Evolutionary conservation across 2,113 vertebrate genomes (phyloP).

Genomic region (Deroptyus accipitrinus): DNA sequence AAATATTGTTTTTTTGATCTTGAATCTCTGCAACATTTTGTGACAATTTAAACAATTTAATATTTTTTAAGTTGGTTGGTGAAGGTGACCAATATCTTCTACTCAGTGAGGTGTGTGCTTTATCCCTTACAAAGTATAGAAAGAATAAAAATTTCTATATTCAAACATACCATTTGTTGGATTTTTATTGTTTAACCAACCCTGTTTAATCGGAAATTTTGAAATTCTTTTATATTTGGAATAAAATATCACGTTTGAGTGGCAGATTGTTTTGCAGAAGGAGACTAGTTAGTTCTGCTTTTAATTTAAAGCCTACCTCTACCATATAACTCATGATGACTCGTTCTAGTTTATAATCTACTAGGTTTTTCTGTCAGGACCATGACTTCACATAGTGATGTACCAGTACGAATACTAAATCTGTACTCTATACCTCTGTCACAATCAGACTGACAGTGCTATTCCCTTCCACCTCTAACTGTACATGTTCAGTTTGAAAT

Average conservation of each 20-base stretch:
- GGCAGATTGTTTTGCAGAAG: background rate
- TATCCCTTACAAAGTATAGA: background rate
- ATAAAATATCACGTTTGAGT: background rate
- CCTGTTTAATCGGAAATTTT: background rate
- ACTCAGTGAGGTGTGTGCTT: background rate
- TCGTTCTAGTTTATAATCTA: background rate
- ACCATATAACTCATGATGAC: background rate
- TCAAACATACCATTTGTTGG: background rate
- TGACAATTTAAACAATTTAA: background rate
- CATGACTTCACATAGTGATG: background rate
- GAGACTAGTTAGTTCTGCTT: background rate
- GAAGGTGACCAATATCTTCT: background rate
- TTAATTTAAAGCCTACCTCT: background rate
- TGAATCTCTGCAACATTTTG: background rate
- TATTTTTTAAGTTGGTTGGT: background rate
- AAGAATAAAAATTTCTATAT: background rate
- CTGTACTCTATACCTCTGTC: background rate
- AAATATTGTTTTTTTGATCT: background rate
- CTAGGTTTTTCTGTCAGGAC: background rate
- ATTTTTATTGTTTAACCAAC: background rate
- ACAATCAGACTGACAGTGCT: background rate
- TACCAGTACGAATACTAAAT: background rate
- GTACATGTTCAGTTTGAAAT: background rate
- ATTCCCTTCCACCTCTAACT: background rate
- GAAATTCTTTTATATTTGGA: background rate